Evolutionary conservation across 2,113 vertebrate species (phyloP).

Genomic region (Xiphorhynchus elegans): DNA sequence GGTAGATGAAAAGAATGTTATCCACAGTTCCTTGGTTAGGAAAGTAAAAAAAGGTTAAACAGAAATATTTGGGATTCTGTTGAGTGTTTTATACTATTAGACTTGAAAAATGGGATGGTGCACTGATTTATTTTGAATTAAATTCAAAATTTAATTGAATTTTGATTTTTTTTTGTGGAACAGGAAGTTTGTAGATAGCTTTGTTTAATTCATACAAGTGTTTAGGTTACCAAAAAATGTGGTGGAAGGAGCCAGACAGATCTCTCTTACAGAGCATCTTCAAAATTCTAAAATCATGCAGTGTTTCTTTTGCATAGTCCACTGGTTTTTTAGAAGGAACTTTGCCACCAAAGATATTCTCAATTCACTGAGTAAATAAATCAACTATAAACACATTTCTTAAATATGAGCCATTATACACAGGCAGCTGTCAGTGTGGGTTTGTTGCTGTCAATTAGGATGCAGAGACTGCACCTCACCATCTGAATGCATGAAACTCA

Average conservation of each 20-base stretch:
- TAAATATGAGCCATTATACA: slow-evolving; percentile 35
- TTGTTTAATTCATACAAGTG: background rate
- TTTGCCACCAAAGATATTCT: background rate
- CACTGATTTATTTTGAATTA: background rate
- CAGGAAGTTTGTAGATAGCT: background rate
- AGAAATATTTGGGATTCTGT: background rate
- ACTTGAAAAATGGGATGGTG: background rate
- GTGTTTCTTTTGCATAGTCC: background rate
- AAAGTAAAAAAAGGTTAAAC: background rate
- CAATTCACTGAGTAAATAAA: slow-evolving; percentile 38
- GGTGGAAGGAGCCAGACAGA: background rate
- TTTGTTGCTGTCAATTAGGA: background rate
- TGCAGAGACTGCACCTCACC: background rate
- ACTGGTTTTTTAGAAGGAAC: background rate
- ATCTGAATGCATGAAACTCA: background rate
- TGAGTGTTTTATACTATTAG: background rate
- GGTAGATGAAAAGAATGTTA: background rate
- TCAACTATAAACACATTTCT: slow-evolving; percentile 21
- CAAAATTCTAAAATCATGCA: background rate
- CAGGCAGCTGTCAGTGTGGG: slow-evolving; percentile 33
- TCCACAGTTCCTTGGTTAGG: background rate
- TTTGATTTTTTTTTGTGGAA: background rate
- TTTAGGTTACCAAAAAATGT: background rate
- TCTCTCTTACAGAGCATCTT: background rate
- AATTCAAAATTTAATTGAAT: no score